phyloP scores from a whole-genome alignment of 2,797 vertebrate genomes.

The Geotrypetes seraphini region DNA sequence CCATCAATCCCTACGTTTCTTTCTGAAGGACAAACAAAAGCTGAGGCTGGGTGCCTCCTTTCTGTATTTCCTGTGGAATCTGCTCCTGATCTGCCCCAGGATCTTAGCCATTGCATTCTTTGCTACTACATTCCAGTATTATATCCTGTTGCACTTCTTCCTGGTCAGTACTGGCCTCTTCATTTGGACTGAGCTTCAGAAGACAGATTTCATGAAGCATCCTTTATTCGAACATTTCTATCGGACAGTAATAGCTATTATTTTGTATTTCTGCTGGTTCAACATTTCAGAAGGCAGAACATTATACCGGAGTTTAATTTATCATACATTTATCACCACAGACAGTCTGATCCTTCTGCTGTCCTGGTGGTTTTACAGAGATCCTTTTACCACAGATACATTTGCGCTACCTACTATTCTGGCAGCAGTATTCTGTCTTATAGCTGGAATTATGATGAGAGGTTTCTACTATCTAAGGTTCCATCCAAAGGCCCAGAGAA shows the following conservation, averaged over 20 bases:
- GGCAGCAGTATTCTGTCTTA: constrained; percentile 24
- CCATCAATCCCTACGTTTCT: constrained; percentile 81
- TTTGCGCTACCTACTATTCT: constrained; percentile 30
- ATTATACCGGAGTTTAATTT: constrained; percentile 62
- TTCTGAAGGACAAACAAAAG: constrained; percentile 67
- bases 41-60: constrained; percentile 58
- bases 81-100: constrained; percentile 76
- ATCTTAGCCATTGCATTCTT: constrained; percentile 69
- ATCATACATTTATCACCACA: constrained; percentile 63
- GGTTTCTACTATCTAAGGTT: constrained; percentile 72
- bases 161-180: constrained; percentile 64
- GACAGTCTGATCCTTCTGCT: constrained; percentile 60
- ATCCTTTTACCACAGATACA: constrained; percentile 15
- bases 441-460: constrained; percentile 60
- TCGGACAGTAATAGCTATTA: constrained; percentile 68
- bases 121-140: constrained; percentile 55
- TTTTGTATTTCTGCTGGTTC: constrained; percentile 97
- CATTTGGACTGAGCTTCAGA: constrained; percentile 72
- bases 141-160: constrained; percentile 59
- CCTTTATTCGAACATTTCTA: constrained; percentile 68
- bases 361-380: constrained; percentile 54
- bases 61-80: constrained; percentile 87
- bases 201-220: constrained; percentile 78
- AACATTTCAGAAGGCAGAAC: constrained; percentile 73
- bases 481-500: constrained; percentile 54